Evolutionary conservation across 2,113 vertebrate species (phyloP).

Genomic region (Clinocottus analis): DNA sequence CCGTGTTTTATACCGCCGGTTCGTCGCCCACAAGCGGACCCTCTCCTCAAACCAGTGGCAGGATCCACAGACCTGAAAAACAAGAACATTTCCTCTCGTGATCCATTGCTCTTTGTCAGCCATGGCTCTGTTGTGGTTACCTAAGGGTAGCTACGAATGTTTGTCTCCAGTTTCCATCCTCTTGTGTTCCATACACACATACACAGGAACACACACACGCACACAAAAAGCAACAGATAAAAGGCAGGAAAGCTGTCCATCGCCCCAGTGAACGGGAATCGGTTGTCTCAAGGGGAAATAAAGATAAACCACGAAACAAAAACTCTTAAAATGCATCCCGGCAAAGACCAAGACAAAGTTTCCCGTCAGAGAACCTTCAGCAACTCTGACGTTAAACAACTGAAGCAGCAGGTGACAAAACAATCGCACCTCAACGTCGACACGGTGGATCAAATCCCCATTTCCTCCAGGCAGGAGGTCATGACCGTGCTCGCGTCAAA

Average conservation of each 20-base stretch:
- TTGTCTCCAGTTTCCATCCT: slow-evolving; percentile 59
- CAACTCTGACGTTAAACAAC: not conserved
- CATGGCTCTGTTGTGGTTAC: slow-evolving; percentile 70
- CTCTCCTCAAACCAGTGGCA: slow-evolving; percentile 27
- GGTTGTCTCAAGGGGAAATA: slow-evolving; percentile 46
- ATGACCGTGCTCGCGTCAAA: not conserved
- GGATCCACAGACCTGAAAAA: slow-evolving; percentile 60
- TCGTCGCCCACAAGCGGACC: slow-evolving; percentile 21
- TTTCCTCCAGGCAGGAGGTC: not conserved
- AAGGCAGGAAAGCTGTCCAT: slow-evolving; percentile 57
- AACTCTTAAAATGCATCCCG: slow-evolving; percentile 27
- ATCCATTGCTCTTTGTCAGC: slow-evolving; percentile 59
- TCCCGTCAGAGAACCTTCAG: not conserved
- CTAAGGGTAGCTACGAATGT: slow-evolving; percentile 56
- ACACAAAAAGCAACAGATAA: slow-evolving; percentile 46
- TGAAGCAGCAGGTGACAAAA: not conserved
- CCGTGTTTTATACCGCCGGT: not conserved
- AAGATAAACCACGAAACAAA: slow-evolving; percentile 42
- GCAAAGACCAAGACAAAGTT: not conserved
- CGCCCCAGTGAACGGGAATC: slow-evolving; percentile 37
- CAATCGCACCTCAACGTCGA: not conserved
- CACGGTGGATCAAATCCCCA: not conserved
- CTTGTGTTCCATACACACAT: slow-evolving; percentile 58
- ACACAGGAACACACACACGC: slow-evolving; percentile 44
- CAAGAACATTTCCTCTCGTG: slow-evolving; percentile 61